Base-by-base conservation (phyloP, 1,140 invertebrate species). In the Drosophila yakuba region DNA sequence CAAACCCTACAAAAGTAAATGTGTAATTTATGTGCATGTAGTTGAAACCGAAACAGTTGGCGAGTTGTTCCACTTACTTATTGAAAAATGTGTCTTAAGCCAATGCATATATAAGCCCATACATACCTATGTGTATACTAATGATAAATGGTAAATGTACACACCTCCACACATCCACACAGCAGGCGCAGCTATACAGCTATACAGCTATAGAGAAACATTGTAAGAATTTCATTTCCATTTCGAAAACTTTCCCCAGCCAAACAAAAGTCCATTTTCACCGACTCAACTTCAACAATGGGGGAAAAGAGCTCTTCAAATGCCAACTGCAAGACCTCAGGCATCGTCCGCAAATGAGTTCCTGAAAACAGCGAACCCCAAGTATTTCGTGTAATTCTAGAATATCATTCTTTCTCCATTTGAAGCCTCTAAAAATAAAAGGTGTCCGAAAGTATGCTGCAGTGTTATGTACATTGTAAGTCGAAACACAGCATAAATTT, bases 11-110 rank as follows among this genome's bases (percentile, higher is more conserved):
- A 48, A 61, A 47, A 55, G 38, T 56, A 62, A 77, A 47, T 43
- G 50, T 45, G 39, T 52, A 51, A 69, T 68, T 62, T 57, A 68
- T 68, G 63, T 60, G 68, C 66, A 72, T 58, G 68, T 68, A 76
- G 57, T 60, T 60, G 39, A 67, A 44, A 79, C 11, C 44, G 41
- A 56, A 48, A 69, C 61, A 76, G 50, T 80, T 81, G 79, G 51
- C 74, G 45, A 78, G 62, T 81, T 78, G 63, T 79, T 74, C 67
- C 51, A 88, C 78, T 88, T 86, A 86, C 69, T 86, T 82, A 82
- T 82, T 88, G 75, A 72, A 78, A 82, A 86, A 86, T 86, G 82
- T 86, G 82, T 86, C 82, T 86, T 86, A 86, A 72, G 68, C 57
- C 44, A 77, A 71, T 58, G 60, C 56, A 57, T 66, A 54, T 68